Evolutionary conservation across 2,113 vertebrate species (phyloP), one percentile per base, ranked within the genome.

Genomic region (Talpa occidentalis): DNA sequence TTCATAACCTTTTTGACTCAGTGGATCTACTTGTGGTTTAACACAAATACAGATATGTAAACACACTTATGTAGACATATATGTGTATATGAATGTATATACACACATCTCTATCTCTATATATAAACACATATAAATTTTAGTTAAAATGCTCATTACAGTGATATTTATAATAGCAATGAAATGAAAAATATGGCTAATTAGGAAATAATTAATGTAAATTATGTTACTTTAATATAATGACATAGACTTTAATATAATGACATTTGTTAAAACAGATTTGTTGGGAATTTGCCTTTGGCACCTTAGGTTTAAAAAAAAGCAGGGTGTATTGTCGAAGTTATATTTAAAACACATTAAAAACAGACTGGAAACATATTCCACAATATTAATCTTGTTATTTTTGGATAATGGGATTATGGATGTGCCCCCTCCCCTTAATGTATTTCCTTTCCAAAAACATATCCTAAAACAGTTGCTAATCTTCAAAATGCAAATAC

Each of bases 401-500:
- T 59, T 80, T 47, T 6, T 54, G 78, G 74, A 69, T 94, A 66
- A 66, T 74, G 44, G 49, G 49, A 26, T 49, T 89, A 56, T 26
- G 60, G 11, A 11, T 79, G 16, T 59, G 5, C 19, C 9, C n/a
- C 22, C 60, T 12, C 56, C 35, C 7, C 56, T 52, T 74, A 54
- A 35, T 32, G 19, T 35, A 78, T 83, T 73, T 78, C 21, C n/a
- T 86, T 81, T 73, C 32, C 35, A 66, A 64, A 42, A 21, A 19
- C 62, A 42, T 24, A 78, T 59, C 44, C 22, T 84, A n/a, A 88
- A 88, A 73, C 12, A 56, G 56, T 67, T 67, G 60, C 17, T 85
- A 54, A 78, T 67, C 26, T 47, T 93, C 37, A 24, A 35, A 74
- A 90, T 82, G 62, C 72, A 91, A 92, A 90, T 74, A 10, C 9